phyloP scores from a whole-genome alignment of 2,797 vertebrate species.

The Diplodus sargus region DNA sequence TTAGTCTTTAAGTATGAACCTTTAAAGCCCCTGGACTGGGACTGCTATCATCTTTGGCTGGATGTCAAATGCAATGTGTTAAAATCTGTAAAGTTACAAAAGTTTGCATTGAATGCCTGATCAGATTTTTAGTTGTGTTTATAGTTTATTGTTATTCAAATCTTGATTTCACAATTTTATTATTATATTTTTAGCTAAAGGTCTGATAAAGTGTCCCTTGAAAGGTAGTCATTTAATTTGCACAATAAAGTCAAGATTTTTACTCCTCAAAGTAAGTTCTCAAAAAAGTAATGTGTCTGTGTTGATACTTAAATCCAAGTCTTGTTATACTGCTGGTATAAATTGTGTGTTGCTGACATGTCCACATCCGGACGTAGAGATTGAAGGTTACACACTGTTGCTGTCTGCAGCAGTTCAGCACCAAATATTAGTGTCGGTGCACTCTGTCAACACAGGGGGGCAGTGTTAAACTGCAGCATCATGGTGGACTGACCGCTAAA shows the following conservation, averaged over 20 bases:
- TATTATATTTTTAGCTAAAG: not conserved
- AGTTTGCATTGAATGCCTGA: not conserved
- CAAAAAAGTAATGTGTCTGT: not conserved
- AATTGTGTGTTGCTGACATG: no score
- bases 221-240: no score
- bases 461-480: constrained; percentile 46
- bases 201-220: not conserved
- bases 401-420: not conserved
- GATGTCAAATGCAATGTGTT: not conserved
- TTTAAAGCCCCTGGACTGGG: not conserved
- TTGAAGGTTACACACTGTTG: not conserved
- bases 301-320: not conserved
- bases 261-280: not conserved
- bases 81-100: not conserved
- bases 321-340: not conserved
- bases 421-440: not conserved
- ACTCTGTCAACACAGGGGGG: constrained; percentile 59
- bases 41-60: not conserved
- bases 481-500: not conserved
- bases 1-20: not conserved
- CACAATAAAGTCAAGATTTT: not conserved
- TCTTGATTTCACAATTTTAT: no score
- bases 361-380: not conserved
- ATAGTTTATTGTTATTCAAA: not conserved
- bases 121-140: no score